A percentile compares a stretch with the other conserved stretches of the same genome.
Evolutionary conservation across 2,797 vertebrate species (phyloP).

Genomic region (Buceros bicornis): DNA sequence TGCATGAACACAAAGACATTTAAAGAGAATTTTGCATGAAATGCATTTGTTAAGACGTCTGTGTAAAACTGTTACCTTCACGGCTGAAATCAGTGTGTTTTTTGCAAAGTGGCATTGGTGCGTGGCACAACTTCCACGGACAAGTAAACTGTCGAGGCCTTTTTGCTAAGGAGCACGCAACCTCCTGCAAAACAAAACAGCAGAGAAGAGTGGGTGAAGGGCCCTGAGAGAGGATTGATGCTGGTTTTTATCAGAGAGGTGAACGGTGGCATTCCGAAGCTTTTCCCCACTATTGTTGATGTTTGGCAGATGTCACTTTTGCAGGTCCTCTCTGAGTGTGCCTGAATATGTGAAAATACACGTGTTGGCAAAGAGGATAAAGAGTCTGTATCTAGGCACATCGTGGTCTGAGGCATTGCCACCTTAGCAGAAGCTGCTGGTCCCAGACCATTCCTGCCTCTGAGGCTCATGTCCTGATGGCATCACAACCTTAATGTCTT

Average conservation of each 20-base stretch:
- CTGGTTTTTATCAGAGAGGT: not conserved
- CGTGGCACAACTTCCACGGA: not conserved
- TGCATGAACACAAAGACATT: not conserved
- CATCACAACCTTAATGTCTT: not conserved
- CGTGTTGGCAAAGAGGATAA: not conserved
- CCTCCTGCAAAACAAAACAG: not conserved
- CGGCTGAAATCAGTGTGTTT: rapidly evolving
- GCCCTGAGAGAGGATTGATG: not conserved
- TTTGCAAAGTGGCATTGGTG: not conserved
- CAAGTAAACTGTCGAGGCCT: not conserved
- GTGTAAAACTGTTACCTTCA: not conserved
- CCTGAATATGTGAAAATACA: not conserved
- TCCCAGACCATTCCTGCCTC: not conserved
- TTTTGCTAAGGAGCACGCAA: not conserved
- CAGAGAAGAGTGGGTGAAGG: not conserved
- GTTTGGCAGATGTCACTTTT: not conserved
- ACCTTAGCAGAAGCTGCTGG: not conserved
- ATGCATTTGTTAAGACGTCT: not conserved
- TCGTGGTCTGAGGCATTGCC: not conserved
- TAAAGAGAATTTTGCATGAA: not conserved
- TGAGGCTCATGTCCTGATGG: not conserved
- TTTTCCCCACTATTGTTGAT: not conserved
- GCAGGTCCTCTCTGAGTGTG: not conserved
- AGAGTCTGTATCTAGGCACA: rapidly evolving
- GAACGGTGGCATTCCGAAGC: not conserved